These are phyloP conservation scores for Ischnus inquisitorius DNA, from an alignment of 2,888 invertebrate species.

Conservation along the genomic window DNA sequence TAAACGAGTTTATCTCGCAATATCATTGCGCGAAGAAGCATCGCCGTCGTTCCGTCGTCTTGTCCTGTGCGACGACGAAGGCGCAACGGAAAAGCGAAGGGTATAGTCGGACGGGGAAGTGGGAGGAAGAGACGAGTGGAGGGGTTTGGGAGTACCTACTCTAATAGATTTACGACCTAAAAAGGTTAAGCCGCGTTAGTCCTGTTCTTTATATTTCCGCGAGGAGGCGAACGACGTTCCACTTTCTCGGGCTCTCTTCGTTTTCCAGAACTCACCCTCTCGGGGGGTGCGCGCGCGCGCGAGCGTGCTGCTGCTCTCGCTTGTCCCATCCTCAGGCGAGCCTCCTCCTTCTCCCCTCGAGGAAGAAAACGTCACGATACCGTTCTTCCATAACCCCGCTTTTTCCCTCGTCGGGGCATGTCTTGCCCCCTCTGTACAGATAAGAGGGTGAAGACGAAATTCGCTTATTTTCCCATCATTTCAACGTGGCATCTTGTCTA, in stretches of 20 bases:
- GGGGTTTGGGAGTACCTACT: constrained; percentile 71
- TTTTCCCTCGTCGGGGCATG: constrained; percentile 37
- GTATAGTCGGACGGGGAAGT: neutral
- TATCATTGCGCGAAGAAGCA: constrained; percentile 79
- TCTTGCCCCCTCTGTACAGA: constrained; percentile 62
- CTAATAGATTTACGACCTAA: constrained; percentile 85
- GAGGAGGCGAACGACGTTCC: constrained; percentile 71
- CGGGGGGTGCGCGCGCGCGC: constrained; percentile 45
- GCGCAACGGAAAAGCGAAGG: neutral
- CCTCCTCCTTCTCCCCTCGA: constrained; percentile 1
- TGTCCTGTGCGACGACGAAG: constrained; percentile 21
- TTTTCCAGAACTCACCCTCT: constrained; percentile 38
- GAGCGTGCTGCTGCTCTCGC: constrained; percentile 48
- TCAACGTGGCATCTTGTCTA: constrained; percentile 83
- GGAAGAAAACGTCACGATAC: constrained; percentile 64
- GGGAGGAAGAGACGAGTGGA: neutral
- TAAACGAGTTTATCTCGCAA: constrained; percentile 83
- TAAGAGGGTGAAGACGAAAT: constrained; percentile 81
- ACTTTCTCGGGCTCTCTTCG: constrained; percentile 56
- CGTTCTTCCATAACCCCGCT: constrained; percentile 39
- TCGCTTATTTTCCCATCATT: constrained; percentile 85
- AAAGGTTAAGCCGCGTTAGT: constrained; percentile 84
- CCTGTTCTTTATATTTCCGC: constrained; percentile 85
- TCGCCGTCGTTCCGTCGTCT: constrained; percentile 14
- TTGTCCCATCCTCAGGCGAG: constrained; percentile 15